These are phyloP conservation scores for Cryptus armator DNA, from an alignment of 2,888 invertebrate genomes.

Conservation along the genomic window DNA sequence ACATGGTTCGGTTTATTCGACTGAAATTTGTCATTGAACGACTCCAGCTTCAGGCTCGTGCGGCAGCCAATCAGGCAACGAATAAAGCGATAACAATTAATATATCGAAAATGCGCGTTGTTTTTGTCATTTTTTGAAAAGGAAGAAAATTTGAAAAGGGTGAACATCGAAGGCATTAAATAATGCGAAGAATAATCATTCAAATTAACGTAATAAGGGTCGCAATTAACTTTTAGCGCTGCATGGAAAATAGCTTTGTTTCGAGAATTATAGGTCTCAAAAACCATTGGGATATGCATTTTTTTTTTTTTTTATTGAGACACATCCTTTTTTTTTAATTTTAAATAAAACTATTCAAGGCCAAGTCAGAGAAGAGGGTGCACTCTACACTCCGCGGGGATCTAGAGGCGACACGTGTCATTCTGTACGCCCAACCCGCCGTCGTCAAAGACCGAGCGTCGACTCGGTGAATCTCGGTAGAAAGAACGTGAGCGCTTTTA, in stretches of 20 bases:
- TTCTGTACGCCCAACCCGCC: slow-evolving; percentile 17
- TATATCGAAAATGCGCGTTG: no score
- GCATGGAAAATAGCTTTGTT: background rate
- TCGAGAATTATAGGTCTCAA: background rate
- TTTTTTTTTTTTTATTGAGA: background rate
- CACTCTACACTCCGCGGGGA: slow-evolving; percentile 28
- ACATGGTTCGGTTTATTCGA: no score
- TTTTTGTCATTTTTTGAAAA: no score
- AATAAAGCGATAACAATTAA: no score
- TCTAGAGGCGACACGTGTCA: slow-evolving; percentile 56
- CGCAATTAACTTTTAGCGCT: background rate
- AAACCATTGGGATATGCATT: background rate
- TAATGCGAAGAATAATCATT: no score
- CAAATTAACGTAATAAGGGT: no score
- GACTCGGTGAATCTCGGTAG: slow-evolving; percentile 64
- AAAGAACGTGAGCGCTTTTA: slow-evolving; percentile 75
- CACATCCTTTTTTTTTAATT: background rate
- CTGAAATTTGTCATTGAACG: no score
- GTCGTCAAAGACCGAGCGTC: slow-evolving; percentile 58
- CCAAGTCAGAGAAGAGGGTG: slow-evolving; percentile 28
- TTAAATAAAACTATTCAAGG: slow-evolving; percentile 41
- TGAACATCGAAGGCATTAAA: no score
- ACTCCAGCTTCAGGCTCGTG: no score
- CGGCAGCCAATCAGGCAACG: no score
- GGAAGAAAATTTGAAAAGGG: no score